phyloP scores from a whole-genome alignment of 2,888 invertebrate genomes.

The Coelopa pilipes region DNA sequence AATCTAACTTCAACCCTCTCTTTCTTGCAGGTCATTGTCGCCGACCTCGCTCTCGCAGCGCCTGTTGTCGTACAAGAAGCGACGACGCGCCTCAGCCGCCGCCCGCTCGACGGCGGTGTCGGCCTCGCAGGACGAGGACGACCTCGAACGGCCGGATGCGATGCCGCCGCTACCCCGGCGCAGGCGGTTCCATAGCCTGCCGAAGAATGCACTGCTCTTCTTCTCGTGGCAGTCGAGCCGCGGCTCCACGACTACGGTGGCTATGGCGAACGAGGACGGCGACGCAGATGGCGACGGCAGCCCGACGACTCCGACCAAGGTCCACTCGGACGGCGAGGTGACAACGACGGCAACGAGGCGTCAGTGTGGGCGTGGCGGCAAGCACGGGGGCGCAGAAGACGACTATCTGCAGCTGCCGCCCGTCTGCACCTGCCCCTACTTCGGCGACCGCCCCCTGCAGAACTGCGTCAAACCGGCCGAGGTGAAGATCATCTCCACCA shows the following conservation, averaged over 20 bases:
- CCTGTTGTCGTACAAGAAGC: slow-evolving; percentile 51
- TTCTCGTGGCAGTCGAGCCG: slow-evolving; percentile 46
- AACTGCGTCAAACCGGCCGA: slow-evolving; percentile 67
- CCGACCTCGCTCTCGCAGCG: slow-evolving; percentile 50
- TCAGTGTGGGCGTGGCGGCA: background rate
- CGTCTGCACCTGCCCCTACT: slow-evolving; percentile 84
- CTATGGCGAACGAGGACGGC: background rate
- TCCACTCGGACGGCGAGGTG: slow-evolving; percentile 52
- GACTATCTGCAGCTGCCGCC: slow-evolving; percentile 73
- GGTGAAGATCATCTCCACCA: slow-evolving; percentile 68
- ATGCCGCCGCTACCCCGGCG: slow-evolving; percentile 50
- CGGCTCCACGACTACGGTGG: slow-evolving; percentile 23
- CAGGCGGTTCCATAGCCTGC: slow-evolving; percentile 62
- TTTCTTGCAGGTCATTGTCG: slow-evolving; percentile 54
- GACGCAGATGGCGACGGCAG: slow-evolving; percentile 10
- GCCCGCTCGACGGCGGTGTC: slow-evolving; percentile 46
- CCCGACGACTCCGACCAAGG: slow-evolving; percentile 38
- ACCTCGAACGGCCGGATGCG: slow-evolving; percentile 39
- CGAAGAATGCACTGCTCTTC: slow-evolving; percentile 54
- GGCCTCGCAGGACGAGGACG: slow-evolving; percentile 41
- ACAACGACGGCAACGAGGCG: slow-evolving; percentile 37
- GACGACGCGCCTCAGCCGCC: slow-evolving; percentile 59
- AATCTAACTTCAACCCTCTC: background rate
- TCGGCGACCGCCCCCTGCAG: slow-evolving; percentile 75
- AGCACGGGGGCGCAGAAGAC: slow-evolving; percentile 32